Base-by-base conservation (phyloP, 2,797 vertebrate genomes). In the Pseudochirops corinnae region DNA sequence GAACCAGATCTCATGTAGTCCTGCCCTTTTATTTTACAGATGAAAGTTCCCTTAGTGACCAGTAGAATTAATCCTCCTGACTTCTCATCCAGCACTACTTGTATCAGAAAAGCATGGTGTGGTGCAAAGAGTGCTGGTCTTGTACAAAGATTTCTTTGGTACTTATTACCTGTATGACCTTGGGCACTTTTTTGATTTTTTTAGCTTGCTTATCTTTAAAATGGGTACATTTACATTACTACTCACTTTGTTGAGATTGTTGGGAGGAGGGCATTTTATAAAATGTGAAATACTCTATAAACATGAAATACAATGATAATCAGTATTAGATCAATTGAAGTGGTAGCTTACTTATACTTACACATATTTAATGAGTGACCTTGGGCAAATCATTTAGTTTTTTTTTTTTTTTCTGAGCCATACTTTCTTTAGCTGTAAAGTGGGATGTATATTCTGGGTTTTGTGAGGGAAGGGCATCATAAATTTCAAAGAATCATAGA, bases 391-490 rank as follows among this genome's bases (percentile, higher is more conserved):
- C 16, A 50, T 14, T 90, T 46, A 94, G 58, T 1, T 92, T 11
- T 26, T 39, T 60, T 60, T 29, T 31, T 60, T 60, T 62, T 46
- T 12, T 57, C 26, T 55, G 92, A 92, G 90, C 39, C 28, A 57
- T 31, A 93, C 33, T 92, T 57, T 93, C 39, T 93, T 67, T 24
- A 29, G 52, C 62, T 94, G 94, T 92, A 60, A 62, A 93, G 33
- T 62, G 50, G 39, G n/a, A 57, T 3, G 31, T 56, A 21, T 55
- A 39, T 74, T 14, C 33, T 82, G 14, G 52, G 12, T 53, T 0
- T 82, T 31, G 0, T 55, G 18, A 33, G 90, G 50, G 74, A 39
- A 24, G 55, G 91, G 28, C 39, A 31, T 26, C 91, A 67, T 0
- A 21, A 46, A 82, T 29, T 2, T 33, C 52, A 82, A 91, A 60